Conservation (phyloP, 2,888 invertebrate genomes). For the Macrophya annulata region DNA sequence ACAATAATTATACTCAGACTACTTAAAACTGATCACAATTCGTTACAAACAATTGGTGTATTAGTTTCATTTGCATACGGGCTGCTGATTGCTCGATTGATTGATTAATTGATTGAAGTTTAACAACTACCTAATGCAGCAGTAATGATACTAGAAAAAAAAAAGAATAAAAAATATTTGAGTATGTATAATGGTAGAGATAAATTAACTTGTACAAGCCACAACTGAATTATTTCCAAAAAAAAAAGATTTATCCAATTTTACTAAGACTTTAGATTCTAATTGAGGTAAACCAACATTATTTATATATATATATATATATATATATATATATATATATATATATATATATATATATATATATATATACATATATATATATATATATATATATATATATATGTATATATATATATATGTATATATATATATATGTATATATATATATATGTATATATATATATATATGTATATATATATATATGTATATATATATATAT, state of each 20-base stretch:
- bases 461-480: neutral
- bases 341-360: no score
- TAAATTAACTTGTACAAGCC: neutral
- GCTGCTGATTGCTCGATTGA: neutral
- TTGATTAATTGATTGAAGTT: neutral
- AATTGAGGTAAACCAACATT: slow-evolving; percentile 46
- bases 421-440: slow-evolving; percentile 18
- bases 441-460: slow-evolving; percentile 2
- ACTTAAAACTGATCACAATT: neutral
- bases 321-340: no score
- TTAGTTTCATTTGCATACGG: neutral
- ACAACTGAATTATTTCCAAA: slow-evolving; percentile 26
- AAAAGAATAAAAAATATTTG: neutral
- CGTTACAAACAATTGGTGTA: slow-evolving; percentile 18
- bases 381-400: slow-evolving; percentile 15
- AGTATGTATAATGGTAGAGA: neutral
- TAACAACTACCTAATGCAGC: neutral
- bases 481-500: slow-evolving; percentile 6
- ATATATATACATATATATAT: neutral
- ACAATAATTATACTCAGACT: neutral
- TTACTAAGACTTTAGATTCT: slow-evolving; percentile 27
- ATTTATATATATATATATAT: slow-evolving; percentile 17
- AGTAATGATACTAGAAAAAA: neutral
- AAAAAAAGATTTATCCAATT: slow-evolving; percentile 47
- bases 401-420: slow-evolving; percentile 8